A percentile compares a stretch with the other conserved stretches of the same genome.
Conservation (phyloP, 1,140 invertebrate species). For the Brachionus asplanchnoidis region DNA sequence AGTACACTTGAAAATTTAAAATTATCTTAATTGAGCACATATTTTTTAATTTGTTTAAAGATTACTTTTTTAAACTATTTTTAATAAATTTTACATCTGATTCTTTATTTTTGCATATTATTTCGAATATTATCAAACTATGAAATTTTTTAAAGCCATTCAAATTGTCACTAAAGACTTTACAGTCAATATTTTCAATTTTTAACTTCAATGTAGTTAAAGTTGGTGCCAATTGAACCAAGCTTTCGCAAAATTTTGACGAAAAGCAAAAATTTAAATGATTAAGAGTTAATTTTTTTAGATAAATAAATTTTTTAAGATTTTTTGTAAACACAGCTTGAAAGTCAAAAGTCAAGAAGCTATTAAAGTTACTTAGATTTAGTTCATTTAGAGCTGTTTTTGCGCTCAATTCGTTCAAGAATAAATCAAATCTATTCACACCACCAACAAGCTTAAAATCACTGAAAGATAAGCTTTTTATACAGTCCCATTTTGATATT, state of each 20-base stretch:
- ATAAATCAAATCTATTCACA: not conserved
- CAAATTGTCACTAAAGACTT: not conserved
- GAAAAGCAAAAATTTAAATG: not conserved
- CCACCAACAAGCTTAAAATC: constrained; percentile 1
- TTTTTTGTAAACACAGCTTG: not conserved
- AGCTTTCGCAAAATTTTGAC: not conserved
- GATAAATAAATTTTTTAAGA: not conserved
- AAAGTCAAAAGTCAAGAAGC: constrained; percentile 10
- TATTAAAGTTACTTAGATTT: not conserved
- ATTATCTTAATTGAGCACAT: not conserved
- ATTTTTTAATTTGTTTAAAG: not conserved
- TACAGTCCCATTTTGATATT: not conserved
- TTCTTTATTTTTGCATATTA: constrained; percentile 25
- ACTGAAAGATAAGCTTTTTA: not conserved
- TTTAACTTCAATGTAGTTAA: not conserved
- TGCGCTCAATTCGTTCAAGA: not conserved
- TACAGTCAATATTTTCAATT: not conserved
- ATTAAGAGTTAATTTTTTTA: not conserved
- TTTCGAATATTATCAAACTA: not conserved
- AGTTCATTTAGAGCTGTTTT: not conserved
- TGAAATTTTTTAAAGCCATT: not conserved
- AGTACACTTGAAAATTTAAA: not conserved
- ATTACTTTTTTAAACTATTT: constrained; percentile 15
- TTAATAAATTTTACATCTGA: constrained; percentile 10
- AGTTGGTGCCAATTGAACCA: not conserved